Percentiles rank a stretch among this genome's conserved stretches.
Conservation (phyloP, 2,113 vertebrate genomes). For the Uria aalge region DNA sequence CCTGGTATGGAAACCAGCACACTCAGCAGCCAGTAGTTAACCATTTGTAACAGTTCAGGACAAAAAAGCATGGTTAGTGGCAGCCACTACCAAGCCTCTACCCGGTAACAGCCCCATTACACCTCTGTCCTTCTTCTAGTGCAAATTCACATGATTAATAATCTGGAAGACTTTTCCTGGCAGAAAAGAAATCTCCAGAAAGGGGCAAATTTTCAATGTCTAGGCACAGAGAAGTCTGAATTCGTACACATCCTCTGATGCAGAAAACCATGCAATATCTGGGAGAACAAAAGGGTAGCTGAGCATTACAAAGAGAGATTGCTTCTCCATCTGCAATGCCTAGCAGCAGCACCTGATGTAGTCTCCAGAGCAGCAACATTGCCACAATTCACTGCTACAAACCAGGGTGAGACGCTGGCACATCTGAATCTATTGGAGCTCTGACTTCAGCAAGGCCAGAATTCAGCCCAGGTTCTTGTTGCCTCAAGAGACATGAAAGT, state of each 20-base stretch:
- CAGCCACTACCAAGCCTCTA: background rate
- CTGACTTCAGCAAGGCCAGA: conserved; percentile 23
- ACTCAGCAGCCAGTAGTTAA: background rate
- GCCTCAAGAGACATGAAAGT: background rate
- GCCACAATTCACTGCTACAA: conserved; percentile 10
- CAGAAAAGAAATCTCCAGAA: background rate
- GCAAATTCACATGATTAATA: background rate
- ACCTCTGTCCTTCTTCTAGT: background rate
- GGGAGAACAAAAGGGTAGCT: background rate
- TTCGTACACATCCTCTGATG: background rate
- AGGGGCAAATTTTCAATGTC: background rate
- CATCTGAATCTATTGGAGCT: background rate
- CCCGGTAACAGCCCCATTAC: background rate
- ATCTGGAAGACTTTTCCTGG: background rate
- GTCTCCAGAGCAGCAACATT: conserved; percentile 20
- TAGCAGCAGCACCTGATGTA: conserved; percentile 55
- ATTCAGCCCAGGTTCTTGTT: background rate
- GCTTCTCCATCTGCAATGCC: conserved; percentile 32
- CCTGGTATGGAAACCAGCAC: background rate
- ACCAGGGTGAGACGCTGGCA: conserved; percentile 25
- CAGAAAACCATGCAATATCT: background rate
- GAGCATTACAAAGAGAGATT: background rate
- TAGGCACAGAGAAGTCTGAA: background rate
- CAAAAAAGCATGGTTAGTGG: background rate
- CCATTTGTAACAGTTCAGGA: background rate